Base-by-base conservation (phyloP, 2,797 vertebrate genomes). In the Clamator glandarius region DNA sequence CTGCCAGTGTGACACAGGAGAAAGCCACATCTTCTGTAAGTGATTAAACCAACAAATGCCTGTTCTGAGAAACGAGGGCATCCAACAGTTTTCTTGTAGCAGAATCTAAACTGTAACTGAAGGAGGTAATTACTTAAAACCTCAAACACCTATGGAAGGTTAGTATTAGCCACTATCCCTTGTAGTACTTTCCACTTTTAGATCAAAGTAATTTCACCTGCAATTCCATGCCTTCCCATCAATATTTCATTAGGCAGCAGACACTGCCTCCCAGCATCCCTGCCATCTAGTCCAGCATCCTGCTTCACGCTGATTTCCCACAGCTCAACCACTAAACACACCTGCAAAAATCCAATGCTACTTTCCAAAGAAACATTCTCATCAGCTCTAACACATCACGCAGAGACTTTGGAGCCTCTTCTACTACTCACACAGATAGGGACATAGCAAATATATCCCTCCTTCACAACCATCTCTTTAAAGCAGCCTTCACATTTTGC, bases 251-350 rank as follows among this genome's bases (percentile, higher is more conserved):
- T 9, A 33, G 33, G 12, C 6, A 42, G 28, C 1, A 58, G 44
- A 54, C 9, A 15, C 12, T 24, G 50, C 25, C 73, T 21, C 15
- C 17, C 57, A 82, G 41, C 46, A 59, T 6, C n/a, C 17, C 41
- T 9, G 9, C 7, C 1, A 0, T 16, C 12, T n/a, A 23, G 15
- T 24, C n/a, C 57, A 50, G 29, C 5, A 6, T 8, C 48, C 51
- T 25, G 8, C 8, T 59, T 42, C 64, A 48, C n/a, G 15, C 42
- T 19, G 46, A 17, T 2, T 9, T 28, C 58, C 64, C 16, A 36
- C 14, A 92, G 44, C 61, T 42, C 50, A 31, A 11, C 33, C 29
- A 46, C 13, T 33, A 42, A 57, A 77, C 20, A 51, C 52, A 48
- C 8, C 17, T 11, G 16, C 46, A 58, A 39, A 86, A 84, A 77